These are phyloP conservation scores for Ateles fusciceps DNA, from an alignment of 2,797 vertebrate species.

Conservation along the genomic window DNA sequence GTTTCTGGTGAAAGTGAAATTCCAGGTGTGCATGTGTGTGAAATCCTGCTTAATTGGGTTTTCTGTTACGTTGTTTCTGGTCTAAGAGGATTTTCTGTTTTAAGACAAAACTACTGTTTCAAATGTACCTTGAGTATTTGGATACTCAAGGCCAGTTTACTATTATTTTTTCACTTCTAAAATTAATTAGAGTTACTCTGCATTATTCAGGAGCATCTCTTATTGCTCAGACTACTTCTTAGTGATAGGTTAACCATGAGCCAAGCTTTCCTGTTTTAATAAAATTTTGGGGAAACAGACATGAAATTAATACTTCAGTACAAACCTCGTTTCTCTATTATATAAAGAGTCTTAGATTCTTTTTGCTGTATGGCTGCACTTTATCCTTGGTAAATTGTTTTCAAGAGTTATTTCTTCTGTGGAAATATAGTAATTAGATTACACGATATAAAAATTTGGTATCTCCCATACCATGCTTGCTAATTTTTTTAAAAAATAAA, in stretches of 20 bases:
- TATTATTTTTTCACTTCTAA: not conserved
- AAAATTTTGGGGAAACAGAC: not conserved
- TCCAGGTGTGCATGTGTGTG: not conserved
- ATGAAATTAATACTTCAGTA: not conserved
- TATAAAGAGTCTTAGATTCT: not conserved
- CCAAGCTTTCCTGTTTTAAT: slow-evolving; percentile 12
- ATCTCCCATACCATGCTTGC: not conserved
- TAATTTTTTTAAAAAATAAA: not conserved
- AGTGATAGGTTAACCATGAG: not conserved
- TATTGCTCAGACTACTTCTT: not conserved
- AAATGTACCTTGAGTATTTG: not conserved
- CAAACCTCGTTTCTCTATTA: not conserved
- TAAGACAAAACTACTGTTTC: not conserved
- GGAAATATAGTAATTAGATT: not conserved
- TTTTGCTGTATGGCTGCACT: not conserved
- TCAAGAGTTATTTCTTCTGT: not conserved
- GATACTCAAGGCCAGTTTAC: not conserved
- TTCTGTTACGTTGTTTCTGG: not conserved
- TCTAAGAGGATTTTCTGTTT: not conserved
- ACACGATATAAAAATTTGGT: not conserved
- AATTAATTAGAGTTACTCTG: not conserved
- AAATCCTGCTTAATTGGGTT: not conserved
- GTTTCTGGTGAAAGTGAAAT: not conserved
- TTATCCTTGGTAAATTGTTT: not conserved
- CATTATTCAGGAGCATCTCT: not conserved